Conservation (phyloP, 1,140 invertebrate genomes). For the Dendrolimus punctatus region DNA sequence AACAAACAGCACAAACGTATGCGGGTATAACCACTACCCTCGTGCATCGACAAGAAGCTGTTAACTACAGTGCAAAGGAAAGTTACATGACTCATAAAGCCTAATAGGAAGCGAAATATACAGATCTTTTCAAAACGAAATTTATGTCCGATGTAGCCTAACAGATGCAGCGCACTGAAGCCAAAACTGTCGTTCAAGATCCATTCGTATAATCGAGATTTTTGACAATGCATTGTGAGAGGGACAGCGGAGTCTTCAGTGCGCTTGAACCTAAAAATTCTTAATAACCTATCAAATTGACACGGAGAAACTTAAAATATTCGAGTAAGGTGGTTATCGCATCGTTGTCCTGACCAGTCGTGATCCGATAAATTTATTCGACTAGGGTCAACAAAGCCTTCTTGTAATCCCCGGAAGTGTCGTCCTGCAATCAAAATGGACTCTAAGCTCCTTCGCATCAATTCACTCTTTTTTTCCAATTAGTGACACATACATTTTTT, state of each 20-base stretch:
- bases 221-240: not conserved
- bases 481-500: not conserved
- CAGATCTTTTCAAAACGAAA: slow-evolving; percentile 54
- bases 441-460: slow-evolving; percentile 30
- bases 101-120: slow-evolving; percentile 57
- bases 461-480: slow-evolving; percentile 1
- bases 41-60: slow-evolving; percentile 47
- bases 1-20: slow-evolving; percentile 17
- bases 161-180: slow-evolving; percentile 18
- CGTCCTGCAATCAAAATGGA: slow-evolving; percentile 79
- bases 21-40: slow-evolving; percentile 26
- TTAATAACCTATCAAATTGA: slow-evolving; percentile 58
- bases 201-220: no score
- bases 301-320: slow-evolving; percentile 38
- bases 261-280: slow-evolving; percentile 4
- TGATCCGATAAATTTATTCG: slow-evolving; percentile 72
- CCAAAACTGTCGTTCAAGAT: slow-evolving; percentile 5
- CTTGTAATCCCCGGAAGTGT: slow-evolving; percentile 94
- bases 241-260: slow-evolving; percentile 1
- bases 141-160: slow-evolving; percentile 38
- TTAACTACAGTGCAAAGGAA: slow-evolving; percentile 57
- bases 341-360: slow-evolving; percentile 29
- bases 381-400: slow-evolving; percentile 87
- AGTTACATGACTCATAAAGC: slow-evolving; percentile 36
- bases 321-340: slow-evolving; percentile 33